Percentiles rank a stretch among this genome's conserved stretches.
Evolutionary conservation across 92 coral and sea anemone genomes (phyloP).

Genomic region (Umimayanthus kanabou): DNA sequence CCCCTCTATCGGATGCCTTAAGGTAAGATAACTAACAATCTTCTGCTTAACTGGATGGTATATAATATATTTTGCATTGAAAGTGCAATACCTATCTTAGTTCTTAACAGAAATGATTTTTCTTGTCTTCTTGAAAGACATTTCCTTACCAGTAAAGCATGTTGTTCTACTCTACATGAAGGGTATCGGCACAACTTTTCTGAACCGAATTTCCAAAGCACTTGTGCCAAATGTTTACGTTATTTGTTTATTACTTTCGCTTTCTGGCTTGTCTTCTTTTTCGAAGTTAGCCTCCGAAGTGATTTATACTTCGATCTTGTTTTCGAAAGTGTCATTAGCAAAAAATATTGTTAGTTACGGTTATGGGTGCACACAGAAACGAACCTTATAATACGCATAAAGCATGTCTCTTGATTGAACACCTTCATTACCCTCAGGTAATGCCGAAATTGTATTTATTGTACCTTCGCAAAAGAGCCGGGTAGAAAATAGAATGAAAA

Average conservation of each 20-base stretch:
- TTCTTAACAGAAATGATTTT: not conserved
- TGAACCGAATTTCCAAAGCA: not conserved
- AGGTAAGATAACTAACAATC: slow-evolving; percentile 11
- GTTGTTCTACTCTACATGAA: not conserved
- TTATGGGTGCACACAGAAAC: not conserved
- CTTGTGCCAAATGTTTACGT: not conserved
- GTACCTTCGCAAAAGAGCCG: not conserved
- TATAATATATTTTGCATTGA: not conserved
- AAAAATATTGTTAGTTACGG: not conserved
- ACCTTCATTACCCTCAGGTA: not conserved
- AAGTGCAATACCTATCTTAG: not conserved
- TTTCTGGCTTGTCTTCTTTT: not conserved
- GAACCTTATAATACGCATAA: not conserved
- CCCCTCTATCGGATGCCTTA: slow-evolving; percentile 20
- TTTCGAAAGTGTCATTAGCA: not conserved
- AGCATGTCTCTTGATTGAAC: not conserved
- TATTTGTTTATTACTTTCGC: not conserved
- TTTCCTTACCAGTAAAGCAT: not conserved
- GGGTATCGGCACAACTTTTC: not conserved
- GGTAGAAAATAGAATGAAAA: no score
- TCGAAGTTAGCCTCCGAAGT: not conserved
- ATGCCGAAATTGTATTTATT: not conserved
- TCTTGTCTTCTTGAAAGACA: not conserved
- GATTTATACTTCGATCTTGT: not conserved
- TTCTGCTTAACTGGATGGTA: not conserved